These are phyloP conservation scores for Hyalella azteca DNA, from an alignment of 2,888 invertebrate species.

Conservation along the genomic window DNA sequence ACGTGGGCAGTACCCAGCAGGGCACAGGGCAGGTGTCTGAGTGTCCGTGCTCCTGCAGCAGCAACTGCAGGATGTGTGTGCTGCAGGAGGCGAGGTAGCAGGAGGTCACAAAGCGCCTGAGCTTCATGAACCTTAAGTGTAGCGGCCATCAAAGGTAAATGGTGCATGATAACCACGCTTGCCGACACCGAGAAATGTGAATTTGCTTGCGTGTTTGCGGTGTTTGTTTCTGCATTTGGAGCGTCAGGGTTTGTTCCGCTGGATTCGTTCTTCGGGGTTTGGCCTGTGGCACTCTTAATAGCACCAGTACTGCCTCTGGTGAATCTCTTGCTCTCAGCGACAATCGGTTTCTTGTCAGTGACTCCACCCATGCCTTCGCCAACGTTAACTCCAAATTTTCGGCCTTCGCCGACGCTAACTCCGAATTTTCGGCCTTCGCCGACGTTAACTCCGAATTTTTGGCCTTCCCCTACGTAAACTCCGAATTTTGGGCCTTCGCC, in stretches of 20 bases:
- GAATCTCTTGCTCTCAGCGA: not conserved
- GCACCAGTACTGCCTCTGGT: not conserved
- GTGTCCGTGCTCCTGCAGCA: conserved; percentile 38
- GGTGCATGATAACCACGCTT: not conserved
- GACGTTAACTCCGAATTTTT: no score
- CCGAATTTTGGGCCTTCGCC: no score
- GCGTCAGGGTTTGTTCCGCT: not conserved
- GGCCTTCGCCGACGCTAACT: no score
- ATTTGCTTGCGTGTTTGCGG: not conserved
- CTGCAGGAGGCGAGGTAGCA: conserved; percentile 23
- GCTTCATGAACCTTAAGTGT: not conserved
- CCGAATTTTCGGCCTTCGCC: no score
- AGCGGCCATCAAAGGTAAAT: not conserved
- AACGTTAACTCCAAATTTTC: no score
- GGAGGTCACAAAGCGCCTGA: not conserved
- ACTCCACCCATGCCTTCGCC: not conserved
- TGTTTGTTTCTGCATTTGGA: not conserved
- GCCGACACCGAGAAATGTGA: not conserved
- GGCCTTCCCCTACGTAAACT: no score
- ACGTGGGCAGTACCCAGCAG: conserved; percentile 38
- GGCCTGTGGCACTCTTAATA: not conserved
- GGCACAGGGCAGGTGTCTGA: conserved; percentile 47
- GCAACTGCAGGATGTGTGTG: conserved; percentile 32
- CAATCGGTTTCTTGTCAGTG: not conserved
- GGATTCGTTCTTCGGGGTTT: not conserved